Base-by-base conservation (phyloP, 2,888 invertebrate species). In the Macrophya alboannulata region DNA sequence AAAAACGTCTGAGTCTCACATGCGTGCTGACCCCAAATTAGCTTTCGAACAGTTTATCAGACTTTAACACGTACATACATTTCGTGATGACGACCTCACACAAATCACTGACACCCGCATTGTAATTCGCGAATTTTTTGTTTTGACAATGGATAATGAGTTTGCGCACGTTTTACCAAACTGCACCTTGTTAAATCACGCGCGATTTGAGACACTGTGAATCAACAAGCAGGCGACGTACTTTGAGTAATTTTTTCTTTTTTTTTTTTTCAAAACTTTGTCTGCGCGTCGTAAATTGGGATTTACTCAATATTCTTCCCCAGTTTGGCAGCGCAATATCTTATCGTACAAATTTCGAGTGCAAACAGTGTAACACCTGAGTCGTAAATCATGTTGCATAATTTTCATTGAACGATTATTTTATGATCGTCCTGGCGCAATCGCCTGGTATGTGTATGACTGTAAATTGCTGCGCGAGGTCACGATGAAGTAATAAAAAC, bases 381-480 rank as follows among this genome's bases (percentile, higher is more conserved):
- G 37, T 51, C 15, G 76, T 51, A 77, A 55, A 31, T 77, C 51
- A 8, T 17, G 21, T 74, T 45, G 48, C 48, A 76, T n/a, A 48
- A 76, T 45, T n/a, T 4, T 48, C 25, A 45, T 48, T 48, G 21
- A 76, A 76, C n/a, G 10, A 76, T 48, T 25, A n/a, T 48, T 25
- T 51, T 76, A 21, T 76, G 21, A 76, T 17, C 25, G 10, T 76
- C 48, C 45, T 76, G 76, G 76, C 76, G 76, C 76, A 45, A 76
- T 76, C 25, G 10, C 62, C 25, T n/a, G n/a, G 48, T 12, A 12
- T 25, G 17, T 10, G n/a, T 62, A 40, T 68, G 68, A 68, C 68
- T 37, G 40, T 71, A 43, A 40, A 40, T 71, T n/a, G 48, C 76
- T 21, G 4, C 48, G 45, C 15, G 48, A 48, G 45, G 48, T 76